Base-by-base conservation (phyloP, 2,113 vertebrate genomes). In the Morone chrysops region DNA sequence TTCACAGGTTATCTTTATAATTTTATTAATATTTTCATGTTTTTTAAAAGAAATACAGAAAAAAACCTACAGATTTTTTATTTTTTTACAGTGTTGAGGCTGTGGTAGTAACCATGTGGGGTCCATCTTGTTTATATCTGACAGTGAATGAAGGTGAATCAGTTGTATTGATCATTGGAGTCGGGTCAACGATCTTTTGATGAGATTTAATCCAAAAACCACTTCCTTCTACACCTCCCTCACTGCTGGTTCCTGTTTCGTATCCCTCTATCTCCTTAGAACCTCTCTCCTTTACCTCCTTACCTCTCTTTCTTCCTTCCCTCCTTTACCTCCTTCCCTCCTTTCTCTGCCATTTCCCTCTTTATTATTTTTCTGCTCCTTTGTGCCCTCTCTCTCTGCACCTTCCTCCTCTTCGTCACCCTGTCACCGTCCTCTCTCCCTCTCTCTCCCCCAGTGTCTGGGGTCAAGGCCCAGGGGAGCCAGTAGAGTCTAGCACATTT, bases 401-500 rank as follows among this genome's bases (percentile, higher is more conserved):
- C 20, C 17, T 1, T 6, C 48, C 25, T 40, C 36, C 48, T 66
- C 75, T 31, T 53, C 2, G 5, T 57, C 54, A 6, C n/a, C 54
- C 11, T 12, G 1, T 22, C 11, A 10, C 31, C 57, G 17, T 22
- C 40, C 40, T 13, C 9, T 20, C 38, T 65, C 53, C 4, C 3
- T 36, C 62, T 31, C 38, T 6, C 48, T 10, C 38, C 16, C 43
- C 13, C 16, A 2, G 20, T 70, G 81, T 87, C 73, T 61, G 11
- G 31, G 80, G 80, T 85, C 80, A 65, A 36, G n/a, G 4, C 85
- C 47, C 78, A 10, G 69, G 84, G 70, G 82, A 73, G 16, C 17
- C 0, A 8, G 36, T 54, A 65, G 41, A 25, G 75, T 84, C 84
- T 78, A 8, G 54, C 83, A 87, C 88, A 81, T 86, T 61, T 70